Evolutionary conservation across 2,797 vertebrate species (phyloP).

Genomic region (Hypotaenidia okinawae): DNA sequence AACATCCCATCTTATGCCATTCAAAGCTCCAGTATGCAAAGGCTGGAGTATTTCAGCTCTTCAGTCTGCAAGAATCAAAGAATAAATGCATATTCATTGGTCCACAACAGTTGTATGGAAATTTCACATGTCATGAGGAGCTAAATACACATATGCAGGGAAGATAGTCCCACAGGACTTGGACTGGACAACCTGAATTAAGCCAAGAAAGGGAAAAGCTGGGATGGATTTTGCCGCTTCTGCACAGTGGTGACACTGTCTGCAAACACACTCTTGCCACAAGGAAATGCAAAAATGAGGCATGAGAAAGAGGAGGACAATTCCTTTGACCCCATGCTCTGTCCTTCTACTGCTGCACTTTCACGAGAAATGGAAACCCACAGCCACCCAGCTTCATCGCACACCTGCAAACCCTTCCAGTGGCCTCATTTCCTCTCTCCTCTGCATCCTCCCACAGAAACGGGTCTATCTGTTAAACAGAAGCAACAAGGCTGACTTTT

Average conservation of each 20-base stretch:
- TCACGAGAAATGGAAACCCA: not conserved
- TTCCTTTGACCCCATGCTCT: rapidly evolving
- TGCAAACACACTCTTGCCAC: not conserved
- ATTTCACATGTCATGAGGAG: not conserved
- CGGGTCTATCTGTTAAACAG: constrained; percentile 41
- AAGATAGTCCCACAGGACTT: not conserved
- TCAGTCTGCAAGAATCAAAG: not conserved
- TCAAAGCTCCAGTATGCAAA: not conserved
- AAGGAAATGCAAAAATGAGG: not conserved
- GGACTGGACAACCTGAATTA: not conserved
- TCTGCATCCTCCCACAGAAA: constrained; percentile 25
- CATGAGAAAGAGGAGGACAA: not conserved
- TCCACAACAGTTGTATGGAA: not conserved
- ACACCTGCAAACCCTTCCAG: constrained; percentile 30
- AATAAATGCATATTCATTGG: not conserved
- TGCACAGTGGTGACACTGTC: not conserved
- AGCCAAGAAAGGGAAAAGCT: not conserved
- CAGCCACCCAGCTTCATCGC: not conserved
- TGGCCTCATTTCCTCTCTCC: constrained; percentile 52
- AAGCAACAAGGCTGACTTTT: not conserved
- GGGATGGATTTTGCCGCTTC: not conserved
- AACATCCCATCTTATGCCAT: not conserved
- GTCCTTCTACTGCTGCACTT: rapidly evolving
- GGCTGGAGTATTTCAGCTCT: not conserved
- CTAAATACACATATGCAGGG: not conserved